Conservation (phyloP, 2,888 invertebrate species). For the Athalia circularis region DNA sequence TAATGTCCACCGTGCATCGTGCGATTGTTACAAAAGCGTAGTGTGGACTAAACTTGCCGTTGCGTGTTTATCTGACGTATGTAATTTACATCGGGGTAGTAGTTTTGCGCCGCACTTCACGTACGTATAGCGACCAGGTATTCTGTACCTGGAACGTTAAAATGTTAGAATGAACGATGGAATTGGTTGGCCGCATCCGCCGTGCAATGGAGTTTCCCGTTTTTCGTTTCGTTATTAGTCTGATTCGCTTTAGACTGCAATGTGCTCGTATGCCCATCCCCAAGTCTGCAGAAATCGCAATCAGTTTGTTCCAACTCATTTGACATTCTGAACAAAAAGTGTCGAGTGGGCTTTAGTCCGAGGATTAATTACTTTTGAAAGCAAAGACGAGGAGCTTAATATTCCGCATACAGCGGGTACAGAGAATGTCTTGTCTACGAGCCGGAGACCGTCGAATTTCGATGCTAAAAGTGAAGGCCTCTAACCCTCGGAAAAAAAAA, state of each 20-base stretch:
- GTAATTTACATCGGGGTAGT: neutral
- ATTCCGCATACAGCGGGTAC: slow-evolving; percentile 1
- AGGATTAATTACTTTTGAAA: slow-evolving; percentile 26
- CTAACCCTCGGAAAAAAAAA: neutral
- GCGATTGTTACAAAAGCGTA: too few relatives aligned
- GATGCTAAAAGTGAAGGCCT: neutral
- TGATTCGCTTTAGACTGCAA: slow-evolving; percentile 21
- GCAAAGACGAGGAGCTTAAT: slow-evolving; percentile 24
- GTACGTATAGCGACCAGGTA: neutral
- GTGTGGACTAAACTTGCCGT: neutral
- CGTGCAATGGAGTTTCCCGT: slow-evolving; percentile 29
- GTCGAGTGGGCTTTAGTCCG: slow-evolving; percentile 23
- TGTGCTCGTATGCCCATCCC: slow-evolving; percentile 18
- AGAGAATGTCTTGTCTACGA: slow-evolving; percentile 1
- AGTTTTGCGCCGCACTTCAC: neutral
- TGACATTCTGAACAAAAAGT: slow-evolving; percentile 15
- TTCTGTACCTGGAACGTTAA: neutral
- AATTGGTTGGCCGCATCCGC: slow-evolving; percentile 16
- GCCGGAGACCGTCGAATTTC: slow-evolving; percentile 9
- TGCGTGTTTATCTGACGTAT: neutral
- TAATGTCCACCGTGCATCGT: too few relatives aligned
- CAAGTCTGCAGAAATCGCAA: slow-evolving; percentile 14
- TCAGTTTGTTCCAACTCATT: slow-evolving; percentile 40
- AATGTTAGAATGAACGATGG: slow-evolving; percentile 37
- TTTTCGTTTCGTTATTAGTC: slow-evolving; percentile 27